Conservation (phyloP, 2,113 vertebrate species). For the Oreochromis spilurus region DNA sequence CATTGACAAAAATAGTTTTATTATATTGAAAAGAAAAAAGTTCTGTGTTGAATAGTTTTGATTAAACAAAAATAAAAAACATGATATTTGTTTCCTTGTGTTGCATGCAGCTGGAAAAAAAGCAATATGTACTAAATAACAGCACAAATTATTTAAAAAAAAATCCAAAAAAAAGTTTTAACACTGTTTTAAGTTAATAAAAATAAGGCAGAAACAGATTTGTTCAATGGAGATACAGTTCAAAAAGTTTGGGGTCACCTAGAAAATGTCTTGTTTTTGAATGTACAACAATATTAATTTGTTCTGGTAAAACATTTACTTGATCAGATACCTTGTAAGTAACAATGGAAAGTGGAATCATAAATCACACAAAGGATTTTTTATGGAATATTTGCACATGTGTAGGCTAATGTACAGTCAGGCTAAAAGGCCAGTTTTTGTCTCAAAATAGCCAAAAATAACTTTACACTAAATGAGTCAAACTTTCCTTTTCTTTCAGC, state of each 20-base stretch:
- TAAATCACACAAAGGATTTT: not conserved
- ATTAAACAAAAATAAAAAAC: constrained; percentile 13
- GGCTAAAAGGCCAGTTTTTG: not conserved
- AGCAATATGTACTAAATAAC: not conserved
- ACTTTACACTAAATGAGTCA: not conserved
- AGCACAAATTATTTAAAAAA: not conserved
- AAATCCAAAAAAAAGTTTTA: not conserved
- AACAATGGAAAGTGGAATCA: not conserved
- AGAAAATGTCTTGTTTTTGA: not conserved
- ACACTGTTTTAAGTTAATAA: constrained; percentile 57
- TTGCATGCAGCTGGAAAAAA: constrained; percentile 3
- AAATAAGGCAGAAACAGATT: not conserved
- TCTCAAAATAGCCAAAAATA: not conserved
- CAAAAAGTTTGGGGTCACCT: not conserved
- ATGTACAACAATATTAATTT: not conserved
- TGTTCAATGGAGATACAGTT: not conserved
- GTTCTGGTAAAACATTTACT: not conserved
- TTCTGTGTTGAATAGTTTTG: not conserved
- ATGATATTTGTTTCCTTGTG: not conserved
- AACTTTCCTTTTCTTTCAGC: not conserved
- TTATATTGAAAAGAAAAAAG: not conserved
- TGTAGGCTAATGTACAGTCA: not conserved
- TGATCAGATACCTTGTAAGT: not conserved
- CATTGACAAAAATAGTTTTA: constrained; percentile 50
- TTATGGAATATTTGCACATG: not conserved